Conservation (phyloP, 2,797 vertebrate genomes). For the Acanthurus lineatus region DNA sequence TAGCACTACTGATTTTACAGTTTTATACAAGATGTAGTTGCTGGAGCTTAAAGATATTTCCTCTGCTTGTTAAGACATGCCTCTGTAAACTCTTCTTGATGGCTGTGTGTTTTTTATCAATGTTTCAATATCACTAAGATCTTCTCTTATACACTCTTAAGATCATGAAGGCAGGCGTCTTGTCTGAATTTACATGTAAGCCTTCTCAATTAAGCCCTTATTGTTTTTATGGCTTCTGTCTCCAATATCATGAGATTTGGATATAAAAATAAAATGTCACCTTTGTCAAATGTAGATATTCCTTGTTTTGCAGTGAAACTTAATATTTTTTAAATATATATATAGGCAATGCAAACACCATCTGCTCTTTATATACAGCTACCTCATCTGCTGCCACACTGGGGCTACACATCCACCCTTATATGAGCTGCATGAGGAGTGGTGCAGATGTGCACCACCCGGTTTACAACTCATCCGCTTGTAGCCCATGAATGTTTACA, state of each 20-base stretch:
- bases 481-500: accelerated
- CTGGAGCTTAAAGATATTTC: slow-evolving; percentile 1
- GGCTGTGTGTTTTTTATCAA: neutral
- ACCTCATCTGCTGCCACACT: slow-evolving; percentile 14
- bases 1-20: slow-evolving; percentile 14
- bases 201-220: neutral
- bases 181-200: neutral
- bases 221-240: neutral
- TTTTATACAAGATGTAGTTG: neutral
- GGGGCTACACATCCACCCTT: slow-evolving; percentile 28
- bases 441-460: slow-evolving; percentile 6
- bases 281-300: neutral
- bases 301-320: slow-evolving; percentile 6
- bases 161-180: neutral
- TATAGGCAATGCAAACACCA: slow-evolving; percentile 8
- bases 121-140: neutral
- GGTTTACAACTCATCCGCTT: neutral
- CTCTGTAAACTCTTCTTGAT: neutral
- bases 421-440: slow-evolving; percentile 55
- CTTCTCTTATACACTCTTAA: neutral
- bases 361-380: slow-evolving; percentile 14
- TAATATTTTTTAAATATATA: slow-evolving; percentile 21
- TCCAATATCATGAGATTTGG: neutral
- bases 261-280: slow-evolving; percentile 13
- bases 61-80: neutral